phyloP scores from a whole-genome alignment of 2,113 vertebrate species.

The Chaenogobius annularis region DNA sequence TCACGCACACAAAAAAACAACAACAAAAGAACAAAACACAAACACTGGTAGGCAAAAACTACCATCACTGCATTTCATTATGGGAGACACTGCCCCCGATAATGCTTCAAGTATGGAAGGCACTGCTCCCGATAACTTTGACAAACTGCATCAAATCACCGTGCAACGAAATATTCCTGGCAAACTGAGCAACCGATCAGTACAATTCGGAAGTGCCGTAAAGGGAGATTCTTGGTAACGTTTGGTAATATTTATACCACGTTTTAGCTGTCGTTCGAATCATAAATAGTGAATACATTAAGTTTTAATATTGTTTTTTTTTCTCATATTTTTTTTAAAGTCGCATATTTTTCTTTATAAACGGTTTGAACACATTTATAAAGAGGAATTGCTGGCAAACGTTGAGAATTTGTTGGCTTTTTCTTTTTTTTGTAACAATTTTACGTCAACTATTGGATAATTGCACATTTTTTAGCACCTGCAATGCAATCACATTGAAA shows the following conservation, averaged over 20 bases:
- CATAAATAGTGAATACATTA: background rate
- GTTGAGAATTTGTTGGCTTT: background rate
- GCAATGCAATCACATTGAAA: background rate
- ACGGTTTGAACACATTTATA: background rate
- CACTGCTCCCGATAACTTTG: conserved; percentile 92
- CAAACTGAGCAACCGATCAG: conserved; percentile 20
- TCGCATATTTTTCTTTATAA: background rate
- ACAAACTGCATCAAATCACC: conserved; percentile 53
- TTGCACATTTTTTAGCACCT: background rate
- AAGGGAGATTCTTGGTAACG: background rate
- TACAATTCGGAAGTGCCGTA: background rate
- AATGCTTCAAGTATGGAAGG: conserved; percentile 95
- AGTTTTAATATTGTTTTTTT: background rate
- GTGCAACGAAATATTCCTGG: conserved; percentile 57
- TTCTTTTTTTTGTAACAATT: background rate
- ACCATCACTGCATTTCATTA: conserved; percentile 91
- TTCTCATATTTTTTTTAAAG: background rate
- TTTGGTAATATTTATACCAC: background rate
- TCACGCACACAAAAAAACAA: background rate
- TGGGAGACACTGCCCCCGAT: conserved; percentile 98
- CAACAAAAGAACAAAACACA: conserved; percentile 54
- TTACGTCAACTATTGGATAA: background rate
- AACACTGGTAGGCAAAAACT: conserved; percentile 95
- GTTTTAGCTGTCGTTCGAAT: background rate
- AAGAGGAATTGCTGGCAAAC: background rate